Evolutionary conservation across 1,140 invertebrate genomes (phyloP), one percentile per base, ranked within the genome.

Genomic region (Leptinotarsa lineolata): DNA sequence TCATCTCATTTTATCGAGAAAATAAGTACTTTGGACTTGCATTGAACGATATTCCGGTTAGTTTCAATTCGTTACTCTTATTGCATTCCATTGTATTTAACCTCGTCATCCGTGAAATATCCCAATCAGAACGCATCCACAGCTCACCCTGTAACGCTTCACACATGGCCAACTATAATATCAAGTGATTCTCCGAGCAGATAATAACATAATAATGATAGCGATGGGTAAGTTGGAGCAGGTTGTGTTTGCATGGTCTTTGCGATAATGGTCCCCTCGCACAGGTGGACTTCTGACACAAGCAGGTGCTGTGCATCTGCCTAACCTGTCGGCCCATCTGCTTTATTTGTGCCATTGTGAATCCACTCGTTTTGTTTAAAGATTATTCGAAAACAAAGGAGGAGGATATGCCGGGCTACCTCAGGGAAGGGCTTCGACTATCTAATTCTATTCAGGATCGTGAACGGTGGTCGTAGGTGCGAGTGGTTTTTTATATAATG

Each of bases 151-250:
- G 61, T 64, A 64, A 22, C 24, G 24, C 24, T 21, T 20, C 61
- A 64, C 61, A 64, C 61, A 64, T 64, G 61, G 61, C 61, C 61
- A 64, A 64, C 61, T 24, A 5, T 21, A 63, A 21, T 22, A 66
- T 66, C 64, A 39, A 66, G 61, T 64, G 64, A 66, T 66, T 39
- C 30, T 66, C 64, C 39, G 22, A 22, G 39, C 22, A 46, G 64
- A 66, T 66, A 66, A 66, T 66, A 66, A 66, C 64, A 66, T 66
- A 66, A 66, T 66, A 66, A 39, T 66, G 39, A 66, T 39, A 24
- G 64, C 64, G 64, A 66, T 66, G 64, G 64, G 64, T 66, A 66
- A 66, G 64, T 66, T 39, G 39, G n/a, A 66, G 64, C 64, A 66
- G 64, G 64, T 66, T 66, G 64, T 64, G 64, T 66, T 66, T 66